A percentile compares a stretch with the other conserved stretches of the same genome.
phyloP scores from a whole-genome alignment of 2,113 vertebrate species.

The Serinus canaria region DNA sequence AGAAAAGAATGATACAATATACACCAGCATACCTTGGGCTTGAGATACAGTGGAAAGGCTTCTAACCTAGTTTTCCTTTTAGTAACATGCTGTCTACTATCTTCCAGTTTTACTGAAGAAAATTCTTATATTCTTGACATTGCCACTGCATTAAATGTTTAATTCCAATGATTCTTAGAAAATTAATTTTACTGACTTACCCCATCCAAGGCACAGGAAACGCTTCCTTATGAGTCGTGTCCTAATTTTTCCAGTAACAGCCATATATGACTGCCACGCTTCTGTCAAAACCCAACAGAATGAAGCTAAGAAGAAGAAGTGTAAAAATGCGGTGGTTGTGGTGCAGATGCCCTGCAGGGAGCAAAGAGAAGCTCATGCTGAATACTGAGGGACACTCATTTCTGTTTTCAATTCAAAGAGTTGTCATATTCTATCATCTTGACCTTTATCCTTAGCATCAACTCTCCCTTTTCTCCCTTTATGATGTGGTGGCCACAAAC shows the following conservation, averaged over 20 bases:
- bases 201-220: slow-evolving; percentile 98
- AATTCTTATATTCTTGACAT: not conserved
- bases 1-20: not conserved
- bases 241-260: slow-evolving; percentile 97
- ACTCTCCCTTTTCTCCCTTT: not conserved
- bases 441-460: slow-evolving; percentile 17
- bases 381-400: not conserved
- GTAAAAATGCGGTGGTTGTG: slow-evolving; percentile 96
- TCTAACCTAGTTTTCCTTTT: not conserved
- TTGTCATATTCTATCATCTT: slow-evolving; percentile 28
- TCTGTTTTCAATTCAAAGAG: slow-evolving; percentile 26
- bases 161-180: not conserved
- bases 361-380: slow-evolving; percentile 45
- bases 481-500: not conserved
- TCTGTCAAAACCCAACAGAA: slow-evolving; percentile 99
- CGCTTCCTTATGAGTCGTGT: slow-evolving; percentile 97
- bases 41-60: not conserved
- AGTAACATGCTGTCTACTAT: not conserved
- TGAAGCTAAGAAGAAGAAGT: slow-evolving; percentile 99
- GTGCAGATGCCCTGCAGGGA: slow-evolving; percentile 89
- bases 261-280: slow-evolving; percentile 99
- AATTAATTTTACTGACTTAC: slow-evolving; percentile 73
- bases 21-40: not conserved
- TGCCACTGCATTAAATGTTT: not conserved
- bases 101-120: slow-evolving; percentile 22